Conservation (phyloP, 64 coral and sea anemone species). For the Montipora sp. region DNA sequence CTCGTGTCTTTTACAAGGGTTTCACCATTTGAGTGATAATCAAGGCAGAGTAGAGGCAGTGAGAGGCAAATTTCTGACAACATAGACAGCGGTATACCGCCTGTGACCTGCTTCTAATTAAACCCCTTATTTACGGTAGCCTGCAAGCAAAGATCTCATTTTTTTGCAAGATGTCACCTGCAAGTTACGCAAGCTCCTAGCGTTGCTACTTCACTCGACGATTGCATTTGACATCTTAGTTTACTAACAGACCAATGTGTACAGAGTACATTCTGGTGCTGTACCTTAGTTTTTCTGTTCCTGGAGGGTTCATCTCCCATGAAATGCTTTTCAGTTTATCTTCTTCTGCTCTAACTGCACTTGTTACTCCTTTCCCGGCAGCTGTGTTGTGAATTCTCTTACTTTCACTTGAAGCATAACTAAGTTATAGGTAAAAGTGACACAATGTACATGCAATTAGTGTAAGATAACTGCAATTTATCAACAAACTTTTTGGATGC, state of each 20-base stretch:
- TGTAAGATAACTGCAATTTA: background rate
- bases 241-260: background rate
- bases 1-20: no score
- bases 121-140: no score
- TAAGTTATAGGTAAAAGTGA: background rate
- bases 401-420: slow-evolving; percentile 85
- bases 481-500: background rate
- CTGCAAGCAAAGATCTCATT: no score
- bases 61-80: no score
- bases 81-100: no score
- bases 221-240: no score
- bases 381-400: slow-evolving; percentile 85
- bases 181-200: no score
- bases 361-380: slow-evolving; percentile 38
- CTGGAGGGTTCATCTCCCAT: slow-evolving; percentile 46
- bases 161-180: no score
- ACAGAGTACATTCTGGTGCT: background rate
- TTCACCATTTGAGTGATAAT: no score
- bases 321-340: slow-evolving; percentile 29
- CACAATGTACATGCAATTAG: background rate
- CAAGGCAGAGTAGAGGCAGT: no score
- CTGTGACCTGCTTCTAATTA: no score
- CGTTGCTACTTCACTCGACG: no score
- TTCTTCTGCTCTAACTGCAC: slow-evolving; percentile 70
- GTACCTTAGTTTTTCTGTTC: slow-evolving; percentile 70